Evolutionary conservation across 2,888 invertebrate genomes (phyloP), one percentile per base, ranked within the genome.

Genomic region (Drosophila peninsularis): DNA sequence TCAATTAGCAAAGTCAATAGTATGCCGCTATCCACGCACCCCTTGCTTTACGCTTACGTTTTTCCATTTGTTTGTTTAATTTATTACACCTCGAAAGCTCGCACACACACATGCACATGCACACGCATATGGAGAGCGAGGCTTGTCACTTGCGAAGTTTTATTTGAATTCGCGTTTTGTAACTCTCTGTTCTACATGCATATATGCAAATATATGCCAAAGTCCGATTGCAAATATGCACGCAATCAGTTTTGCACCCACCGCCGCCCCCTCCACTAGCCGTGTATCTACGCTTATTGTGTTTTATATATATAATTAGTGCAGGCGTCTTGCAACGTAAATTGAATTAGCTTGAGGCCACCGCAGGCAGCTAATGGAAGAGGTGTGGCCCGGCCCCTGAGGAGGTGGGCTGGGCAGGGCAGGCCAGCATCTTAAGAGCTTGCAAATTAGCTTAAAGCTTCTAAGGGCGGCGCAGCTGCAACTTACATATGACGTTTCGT

Each of bases 1-100:
- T 87, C 85, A 85, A 85, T 85, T 85, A 85, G 88, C 79, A 87
- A 76, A 80, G 88, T 85, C 82, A 85, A 85, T 79, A 87, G 79
- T 54, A 63, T 58, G 68, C 47, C 63, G 70, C 61, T 64, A 50
- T 55, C 37, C 57, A 45, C 44, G 56, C 36, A 45, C 54, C 27
- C 45, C 17, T 36, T 17, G 19, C 37, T 24, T 11, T 13, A 19
- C 62, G 37, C 39, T 62, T 45, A 56, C 41, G 54, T 53, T 64
- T 57, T 64, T 71, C 70, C 77, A 76, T 77, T 70, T 86, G 71
- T 81, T 83, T 83, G 81, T 69, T 83, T 83, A 76, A 83, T 86
- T 83, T 83, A 81, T 80, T 71, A 76, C 71, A 75, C 75, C 50
- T 75, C 70, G 69, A 80, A 85, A 74, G 71, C 75, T 56, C 47